Evolutionary conservation across 2,113 vertebrate genomes (phyloP), one percentile per base, ranked within the genome.

Genomic region (Dolichotis patagonum): DNA sequence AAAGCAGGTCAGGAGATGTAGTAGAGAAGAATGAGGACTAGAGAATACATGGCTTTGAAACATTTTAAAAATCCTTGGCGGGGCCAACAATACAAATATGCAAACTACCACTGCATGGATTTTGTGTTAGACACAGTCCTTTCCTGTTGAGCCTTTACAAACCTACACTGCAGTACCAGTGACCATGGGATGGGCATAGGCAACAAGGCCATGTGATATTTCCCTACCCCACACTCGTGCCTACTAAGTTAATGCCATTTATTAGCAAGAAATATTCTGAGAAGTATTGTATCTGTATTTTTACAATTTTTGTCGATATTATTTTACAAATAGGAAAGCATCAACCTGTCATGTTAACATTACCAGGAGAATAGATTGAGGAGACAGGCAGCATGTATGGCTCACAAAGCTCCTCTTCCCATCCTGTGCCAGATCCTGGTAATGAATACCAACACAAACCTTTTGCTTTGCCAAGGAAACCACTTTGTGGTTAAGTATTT

Each of bases 301-400:
- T 96, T 90, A 85, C 32, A 35, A 67, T 91, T 75, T 81, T 87
- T 78, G 52, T 82, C 30, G 62, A 28, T 52, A 54, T 46, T 73
- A 75, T 96, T 60, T 65, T 88, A 71, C 46, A 94, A n/a, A 62
- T 43, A 94, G 41, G 46, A 90, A 96, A 78, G 9, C 77, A 67
- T 77, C 83, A 52, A 22, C n/a, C 14, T 86, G 32, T 65, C 85
- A 77, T 67, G 26, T 60, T 52, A 69, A 14, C 38, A 28, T 52
- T 60, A 91, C 20, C 20, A 63, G 80, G 26, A 88, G 35, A 90
- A 26, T 10, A 75, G 65, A 69, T 20, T 32, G 35, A 94, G 22
- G 62, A 54, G 38, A 35, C 43, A 92, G 46, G 52, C 17, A 82
- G 56, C 80, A 78, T 52, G 5, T 3, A 28, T 43, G 56, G 1